phyloP scores from a whole-genome alignment of 2,113 vertebrate species.

The Oryctolagus cuniculus region DNA sequence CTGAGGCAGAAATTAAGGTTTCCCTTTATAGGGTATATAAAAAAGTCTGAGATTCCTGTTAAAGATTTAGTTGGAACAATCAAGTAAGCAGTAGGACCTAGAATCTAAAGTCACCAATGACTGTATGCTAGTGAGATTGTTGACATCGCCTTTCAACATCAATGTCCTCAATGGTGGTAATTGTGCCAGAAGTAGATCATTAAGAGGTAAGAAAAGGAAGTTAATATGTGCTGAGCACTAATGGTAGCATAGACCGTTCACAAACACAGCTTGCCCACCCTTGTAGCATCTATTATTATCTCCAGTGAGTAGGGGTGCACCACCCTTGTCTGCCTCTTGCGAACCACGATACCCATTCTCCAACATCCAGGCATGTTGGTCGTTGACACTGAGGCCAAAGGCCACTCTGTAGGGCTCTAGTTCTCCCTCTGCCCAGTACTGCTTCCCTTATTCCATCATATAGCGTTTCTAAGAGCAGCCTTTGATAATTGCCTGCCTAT shows the following conservation, averaged over 20 bases:
- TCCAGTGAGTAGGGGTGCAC: accelerated
- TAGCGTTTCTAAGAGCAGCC: neutral
- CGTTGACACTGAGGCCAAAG: neutral
- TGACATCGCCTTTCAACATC: neutral
- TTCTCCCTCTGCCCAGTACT: neutral
- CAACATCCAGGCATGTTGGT: neutral
- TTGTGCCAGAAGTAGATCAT: too few species aligned
- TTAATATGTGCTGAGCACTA: neutral
- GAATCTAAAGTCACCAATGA: neutral
- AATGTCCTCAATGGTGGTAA: too few species aligned
- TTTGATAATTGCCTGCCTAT: neutral
- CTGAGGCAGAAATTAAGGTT: neutral
- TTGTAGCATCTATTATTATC: neutral
- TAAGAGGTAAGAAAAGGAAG: neutral
- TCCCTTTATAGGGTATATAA: neutral
- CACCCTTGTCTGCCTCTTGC: neutral
- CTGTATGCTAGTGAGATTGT: neutral
- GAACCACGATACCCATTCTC: neutral
- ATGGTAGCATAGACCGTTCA: neutral
- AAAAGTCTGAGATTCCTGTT: neutral
- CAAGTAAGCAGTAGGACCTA: neutral
- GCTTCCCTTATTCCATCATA: neutral
- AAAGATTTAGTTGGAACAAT: neutral
- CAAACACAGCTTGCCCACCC: neutral
- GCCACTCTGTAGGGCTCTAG: too few species aligned